A percentile compares a stretch with the other conserved stretches of the same genome.
These are phyloP conservation scores for Andrena camellia DNA, from an alignment of 2,888 invertebrate species.

Conservation along the genomic window DNA sequence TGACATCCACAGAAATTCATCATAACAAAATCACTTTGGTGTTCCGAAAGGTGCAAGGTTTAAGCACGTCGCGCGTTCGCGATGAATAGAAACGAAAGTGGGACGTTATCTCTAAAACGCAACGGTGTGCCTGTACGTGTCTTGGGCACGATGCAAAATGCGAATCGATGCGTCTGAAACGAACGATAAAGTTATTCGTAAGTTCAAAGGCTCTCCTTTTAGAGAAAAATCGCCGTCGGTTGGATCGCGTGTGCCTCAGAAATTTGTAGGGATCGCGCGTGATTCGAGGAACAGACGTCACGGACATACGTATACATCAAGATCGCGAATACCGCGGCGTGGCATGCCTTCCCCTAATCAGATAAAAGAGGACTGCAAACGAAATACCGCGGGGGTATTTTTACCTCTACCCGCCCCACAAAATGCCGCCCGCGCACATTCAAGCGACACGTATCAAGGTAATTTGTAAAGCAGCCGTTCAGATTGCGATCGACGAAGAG, in stretches of 20 bases:
- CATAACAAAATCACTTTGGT: background rate
- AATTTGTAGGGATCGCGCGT: constrained; percentile 71
- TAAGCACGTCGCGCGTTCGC: background rate
- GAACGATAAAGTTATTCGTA: constrained; percentile 38
- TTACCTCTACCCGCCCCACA: constrained; percentile 36
- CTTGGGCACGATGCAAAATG: background rate
- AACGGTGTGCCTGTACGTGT: background rate
- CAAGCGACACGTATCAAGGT: constrained; percentile 47
- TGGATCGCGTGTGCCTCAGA: constrained; percentile 60
- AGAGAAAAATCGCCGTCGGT: constrained; percentile 44
- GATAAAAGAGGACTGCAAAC: constrained; percentile 65
- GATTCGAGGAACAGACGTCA: constrained; percentile 70
- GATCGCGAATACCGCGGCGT: constrained; percentile 60
- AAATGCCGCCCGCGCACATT: constrained; percentile 42
- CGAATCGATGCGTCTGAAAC: constrained; percentile 18
- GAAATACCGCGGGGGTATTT: constrained; percentile 64
- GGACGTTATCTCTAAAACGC: background rate
- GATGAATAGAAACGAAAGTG: background rate
- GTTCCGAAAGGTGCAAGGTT: background rate
- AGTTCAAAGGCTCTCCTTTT: constrained; percentile 36
- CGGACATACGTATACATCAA: constrained; percentile 60
- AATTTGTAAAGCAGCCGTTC: constrained; percentile 52
- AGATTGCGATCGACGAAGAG: constrained; percentile 48
- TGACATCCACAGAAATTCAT: background rate
- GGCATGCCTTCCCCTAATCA: constrained; percentile 63